Evolutionary conservation across 2,113 vertebrate species (phyloP).

Genomic region (Gymnobelideus leadbeateri): DNA sequence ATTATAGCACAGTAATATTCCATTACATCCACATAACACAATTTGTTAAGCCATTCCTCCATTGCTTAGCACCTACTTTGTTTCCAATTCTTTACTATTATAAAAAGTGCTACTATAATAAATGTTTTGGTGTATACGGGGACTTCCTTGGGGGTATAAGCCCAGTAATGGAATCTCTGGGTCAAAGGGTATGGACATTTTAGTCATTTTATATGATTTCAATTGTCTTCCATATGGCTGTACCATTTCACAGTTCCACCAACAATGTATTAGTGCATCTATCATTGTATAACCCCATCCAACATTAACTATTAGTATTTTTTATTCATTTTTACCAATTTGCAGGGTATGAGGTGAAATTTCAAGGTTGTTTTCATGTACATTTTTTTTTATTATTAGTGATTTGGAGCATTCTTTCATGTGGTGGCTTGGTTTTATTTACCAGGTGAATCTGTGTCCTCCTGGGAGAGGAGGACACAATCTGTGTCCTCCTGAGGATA

Average conservation of each 20-base stretch:
- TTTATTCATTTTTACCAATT: neutral
- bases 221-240: neutral
- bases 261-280: neutral
- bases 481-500: neutral
- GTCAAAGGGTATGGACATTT: neutral
- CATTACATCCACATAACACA: too few species aligned
- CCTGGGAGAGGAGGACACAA: neutral
- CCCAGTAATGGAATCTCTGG: neutral
- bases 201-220: neutral
- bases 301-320: neutral
- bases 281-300: neutral
- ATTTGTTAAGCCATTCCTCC: too few species aligned
- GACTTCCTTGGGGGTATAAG: neutral
- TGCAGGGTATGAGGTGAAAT: neutral
- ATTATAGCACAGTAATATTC: too few species aligned
- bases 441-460: neutral
- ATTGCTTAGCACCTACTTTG: too few species aligned
- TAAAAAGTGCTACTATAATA: too few species aligned
- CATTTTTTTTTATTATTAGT: neutral
- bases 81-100: too few species aligned
- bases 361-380: neutral
- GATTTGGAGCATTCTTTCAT: neutral
- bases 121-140: too few species aligned
- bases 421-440: neutral
- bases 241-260: neutral